Base-by-base conservation (phyloP, 2,797 vertebrate species). In the Scolopax rusticola region DNA sequence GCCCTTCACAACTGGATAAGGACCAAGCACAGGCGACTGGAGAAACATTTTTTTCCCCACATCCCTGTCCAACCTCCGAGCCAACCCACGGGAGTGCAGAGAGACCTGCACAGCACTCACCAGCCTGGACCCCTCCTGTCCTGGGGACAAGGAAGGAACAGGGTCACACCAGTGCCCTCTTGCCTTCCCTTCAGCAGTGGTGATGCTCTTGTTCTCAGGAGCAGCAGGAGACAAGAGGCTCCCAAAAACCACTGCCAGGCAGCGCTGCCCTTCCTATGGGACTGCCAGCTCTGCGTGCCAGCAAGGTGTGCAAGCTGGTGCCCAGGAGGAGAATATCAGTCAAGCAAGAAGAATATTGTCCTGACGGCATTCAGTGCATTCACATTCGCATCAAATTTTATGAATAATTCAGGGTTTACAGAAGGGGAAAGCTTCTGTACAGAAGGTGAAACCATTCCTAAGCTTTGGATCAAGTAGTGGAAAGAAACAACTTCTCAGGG, bases 71-170 rank as follows among this genome's bases (percentile, higher is more conserved):
- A 38, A 19, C 24, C 11, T 45, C 21, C 40, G 32, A 88, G 33
- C 5, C 47, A 76, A 14, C 1, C 3, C 7, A 27, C 0, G 0
- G 20, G 33, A 59, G 10, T 15, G 9, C 23, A 59, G 25, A 78
- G 48, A 71, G 41, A 51, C 13, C 21, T 0, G 0, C 30, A 32
- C 12, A 53, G 15, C 21, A 47, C 5, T 8, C 12, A 40, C 4
- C 47, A 87, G 10, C 56, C 21, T 57, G 16, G 5, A 1, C 19
- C 18, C 3, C 6, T 82, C 17, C 40, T 71, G 32, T 20, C 21
- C 25, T 9, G 14, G 16, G 8, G 15, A 38, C 18, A 17, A 84
- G 61, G 23, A 51, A 7, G 30, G 45, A 80, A 32, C 4, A 48
- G 6, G 19, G 23, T 32, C 4, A 2, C 33, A 54, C 4, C 30